A percentile compares a stretch with the other conserved stretches of the same genome.
phyloP scores from a whole-genome alignment of 2,797 vertebrate species.

The Pseudopleuronectes americanus region DNA sequence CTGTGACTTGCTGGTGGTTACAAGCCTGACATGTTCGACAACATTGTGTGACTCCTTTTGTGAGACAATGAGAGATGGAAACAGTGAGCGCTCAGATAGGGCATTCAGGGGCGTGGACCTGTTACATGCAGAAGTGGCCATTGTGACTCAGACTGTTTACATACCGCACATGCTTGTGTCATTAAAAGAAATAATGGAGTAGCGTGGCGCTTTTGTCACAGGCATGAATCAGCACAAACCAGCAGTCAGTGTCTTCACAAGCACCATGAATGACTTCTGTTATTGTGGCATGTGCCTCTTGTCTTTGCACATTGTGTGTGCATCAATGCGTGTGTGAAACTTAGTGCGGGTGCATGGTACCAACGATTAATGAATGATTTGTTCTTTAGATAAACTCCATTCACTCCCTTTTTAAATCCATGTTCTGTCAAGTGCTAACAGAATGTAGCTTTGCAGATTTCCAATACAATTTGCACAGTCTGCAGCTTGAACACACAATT shows the following conservation, averaged over 20 bases:
- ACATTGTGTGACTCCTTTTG: background rate
- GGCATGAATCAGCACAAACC: slow-evolving; percentile 27
- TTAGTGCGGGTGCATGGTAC: slow-evolving; percentile 3
- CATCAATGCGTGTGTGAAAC: background rate
- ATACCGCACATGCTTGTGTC: slow-evolving; percentile 20
- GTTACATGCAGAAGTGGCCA: slow-evolving; percentile 16
- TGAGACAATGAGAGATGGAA: background rate
- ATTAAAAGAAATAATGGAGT: slow-evolving; percentile 5
- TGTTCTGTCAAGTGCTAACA: background rate
- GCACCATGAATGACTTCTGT: slow-evolving; percentile 16
- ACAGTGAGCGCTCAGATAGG: background rate
- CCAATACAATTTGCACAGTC: too few relatives aligned
- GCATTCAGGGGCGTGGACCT: slow-evolving; percentile 13
- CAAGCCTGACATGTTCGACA: slow-evolving; percentile 40
- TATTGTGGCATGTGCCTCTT: background rate
- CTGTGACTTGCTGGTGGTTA: slow-evolving; percentile 47
- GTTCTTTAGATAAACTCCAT: slow-evolving; percentile 12
- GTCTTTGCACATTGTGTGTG: slow-evolving; percentile 10
- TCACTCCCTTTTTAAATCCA: slow-evolving; percentile 12
- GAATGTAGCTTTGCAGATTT: too few relatives aligned
- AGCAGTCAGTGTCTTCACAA: slow-evolving; percentile 17
- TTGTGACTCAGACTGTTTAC: slow-evolving; percentile 41
- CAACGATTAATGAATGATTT: slow-evolving; percentile 22
- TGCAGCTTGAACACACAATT: too few relatives aligned
- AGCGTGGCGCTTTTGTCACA: background rate